phyloP scores from a whole-genome alignment of 2,888 invertebrate genomes.

The Zaprionus bogoriensis region DNA sequence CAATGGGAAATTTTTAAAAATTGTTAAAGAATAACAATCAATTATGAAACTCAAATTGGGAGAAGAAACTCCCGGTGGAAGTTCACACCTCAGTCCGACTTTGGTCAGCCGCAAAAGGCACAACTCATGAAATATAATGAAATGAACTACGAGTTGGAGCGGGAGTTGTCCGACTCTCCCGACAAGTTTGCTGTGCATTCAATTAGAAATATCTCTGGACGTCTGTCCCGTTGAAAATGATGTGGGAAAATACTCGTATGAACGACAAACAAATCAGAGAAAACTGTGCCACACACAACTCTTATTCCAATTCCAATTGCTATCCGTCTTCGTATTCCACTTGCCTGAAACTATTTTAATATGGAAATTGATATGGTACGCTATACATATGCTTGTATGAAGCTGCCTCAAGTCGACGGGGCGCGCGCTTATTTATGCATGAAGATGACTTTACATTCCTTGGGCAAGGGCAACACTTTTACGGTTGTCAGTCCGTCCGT shows the following conservation, averaged over 20 bases:
- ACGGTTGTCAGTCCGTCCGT: slow-evolving; percentile 59
- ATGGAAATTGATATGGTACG: slow-evolving; percentile 75
- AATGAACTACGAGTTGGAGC: slow-evolving; percentile 57
- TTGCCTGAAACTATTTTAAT: slow-evolving; percentile 62
- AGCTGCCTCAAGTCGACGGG: slow-evolving; percentile 11
- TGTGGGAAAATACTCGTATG: slow-evolving; percentile 57
- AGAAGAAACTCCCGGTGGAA: slow-evolving; percentile 9
- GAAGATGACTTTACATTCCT: slow-evolving; percentile 76
- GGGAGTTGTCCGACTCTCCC: not conserved
- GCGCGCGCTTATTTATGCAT: slow-evolving; percentile 69
- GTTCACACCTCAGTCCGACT: slow-evolving; percentile 32
- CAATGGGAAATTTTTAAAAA: slow-evolving; percentile 26
- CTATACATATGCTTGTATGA: slow-evolving; percentile 11
- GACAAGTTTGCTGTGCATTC: slow-evolving; percentile 58
- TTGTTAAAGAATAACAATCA: slow-evolving; percentile 40
- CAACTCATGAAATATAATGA: slow-evolving; percentile 71
- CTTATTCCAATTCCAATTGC: not conserved
- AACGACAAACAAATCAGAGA: slow-evolving; percentile 62
- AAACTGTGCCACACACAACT: slow-evolving; percentile 29
- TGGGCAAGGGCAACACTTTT: slow-evolving; percentile 67
- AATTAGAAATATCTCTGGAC: slow-evolving; percentile 62
- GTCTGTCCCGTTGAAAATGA: slow-evolving; percentile 48
- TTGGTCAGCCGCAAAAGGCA: slow-evolving; percentile 29
- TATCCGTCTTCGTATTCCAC: slow-evolving; percentile 13
- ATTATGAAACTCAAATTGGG: slow-evolving; percentile 31